Evolutionary conservation across 1,140 invertebrate species (phyloP).

Genomic region (Onthophagus taurus): DNA sequence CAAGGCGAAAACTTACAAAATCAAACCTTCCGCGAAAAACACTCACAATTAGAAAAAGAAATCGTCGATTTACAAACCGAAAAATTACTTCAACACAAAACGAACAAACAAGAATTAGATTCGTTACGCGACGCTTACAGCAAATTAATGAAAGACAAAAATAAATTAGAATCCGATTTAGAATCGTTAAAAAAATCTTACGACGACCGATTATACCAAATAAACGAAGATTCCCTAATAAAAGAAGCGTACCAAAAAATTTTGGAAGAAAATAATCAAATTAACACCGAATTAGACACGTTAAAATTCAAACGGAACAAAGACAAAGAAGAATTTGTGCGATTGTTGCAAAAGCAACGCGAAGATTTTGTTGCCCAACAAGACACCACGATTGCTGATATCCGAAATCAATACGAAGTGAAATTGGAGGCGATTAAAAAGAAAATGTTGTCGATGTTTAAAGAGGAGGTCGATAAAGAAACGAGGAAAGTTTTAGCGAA

Average conservation of each 20-base stretch:
- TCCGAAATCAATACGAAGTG: conserved; percentile 51
- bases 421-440: conserved; percentile 58
- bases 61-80: conserved; percentile 3
- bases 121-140: conserved; percentile 27
- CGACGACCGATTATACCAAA: conserved; percentile 24
- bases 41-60: not conserved
- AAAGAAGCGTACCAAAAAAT: conserved; percentile 35
- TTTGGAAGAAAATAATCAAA: conserved; percentile 33
- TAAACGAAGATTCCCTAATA: conserved; percentile 19
- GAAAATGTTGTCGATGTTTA: conserved; percentile 47
- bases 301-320: conserved; percentile 31
- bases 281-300: conserved; percentile 31
- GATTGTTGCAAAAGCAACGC: conserved; percentile 27
- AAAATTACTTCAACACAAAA: not conserved
- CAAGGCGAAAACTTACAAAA: too few species aligned
- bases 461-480: conserved; percentile 40
- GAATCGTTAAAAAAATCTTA: conserved; percentile 24
- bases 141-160: conserved; percentile 26
- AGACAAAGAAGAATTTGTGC: conserved; percentile 31
- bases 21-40: too few species aligned
- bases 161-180: conserved; percentile 30
- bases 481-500: conserved; percentile 32
- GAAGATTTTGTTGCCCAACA: conserved; percentile 19
- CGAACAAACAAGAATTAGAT: conserved; percentile 22
- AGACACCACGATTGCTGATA: conserved; percentile 35